Evolutionary conservation across 2,113 vertebrate species (phyloP).

Genomic region (Calidris pygmaea): DNA sequence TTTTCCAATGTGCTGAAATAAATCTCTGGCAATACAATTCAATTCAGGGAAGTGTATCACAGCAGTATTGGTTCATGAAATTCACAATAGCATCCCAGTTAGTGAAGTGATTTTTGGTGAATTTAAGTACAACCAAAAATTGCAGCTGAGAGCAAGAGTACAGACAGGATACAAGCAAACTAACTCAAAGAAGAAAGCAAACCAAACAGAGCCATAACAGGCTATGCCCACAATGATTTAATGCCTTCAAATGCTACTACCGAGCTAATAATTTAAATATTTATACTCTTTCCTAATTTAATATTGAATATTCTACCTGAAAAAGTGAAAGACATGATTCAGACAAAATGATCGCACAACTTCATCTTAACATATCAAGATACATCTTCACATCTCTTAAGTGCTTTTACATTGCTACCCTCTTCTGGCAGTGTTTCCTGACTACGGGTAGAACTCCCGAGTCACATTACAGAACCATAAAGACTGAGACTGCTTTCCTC

Average conservation of each 20-base stretch:
- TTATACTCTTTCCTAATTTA: neutral
- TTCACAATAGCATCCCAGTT: neutral
- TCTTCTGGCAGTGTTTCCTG: neutral
- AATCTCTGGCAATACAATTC: neutral
- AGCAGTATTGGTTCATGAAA: neutral
- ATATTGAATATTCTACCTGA: neutral
- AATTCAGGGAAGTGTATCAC: neutral
- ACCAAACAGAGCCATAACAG: neutral
- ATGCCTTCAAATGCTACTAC: neutral
- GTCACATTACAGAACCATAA: neutral
- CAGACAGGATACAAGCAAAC: neutral
- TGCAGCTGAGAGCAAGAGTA: neutral
- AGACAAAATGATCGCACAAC: neutral
- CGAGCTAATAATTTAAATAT: neutral
- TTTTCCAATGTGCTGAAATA: neutral
- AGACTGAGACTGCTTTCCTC: neutral
- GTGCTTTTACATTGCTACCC: neutral
- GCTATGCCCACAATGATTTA: fast-evolving
- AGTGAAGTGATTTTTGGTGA: neutral
- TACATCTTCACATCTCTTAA: neutral
- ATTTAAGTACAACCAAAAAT: neutral
- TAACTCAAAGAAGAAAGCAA: neutral
- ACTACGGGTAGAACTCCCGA: neutral
- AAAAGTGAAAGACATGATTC: neutral
- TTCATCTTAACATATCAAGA: neutral